These are phyloP conservation scores for Campylomormyrus tamandua DNA, from an alignment of 2,113 vertebrate genomes.

Conservation along the genomic window DNA sequence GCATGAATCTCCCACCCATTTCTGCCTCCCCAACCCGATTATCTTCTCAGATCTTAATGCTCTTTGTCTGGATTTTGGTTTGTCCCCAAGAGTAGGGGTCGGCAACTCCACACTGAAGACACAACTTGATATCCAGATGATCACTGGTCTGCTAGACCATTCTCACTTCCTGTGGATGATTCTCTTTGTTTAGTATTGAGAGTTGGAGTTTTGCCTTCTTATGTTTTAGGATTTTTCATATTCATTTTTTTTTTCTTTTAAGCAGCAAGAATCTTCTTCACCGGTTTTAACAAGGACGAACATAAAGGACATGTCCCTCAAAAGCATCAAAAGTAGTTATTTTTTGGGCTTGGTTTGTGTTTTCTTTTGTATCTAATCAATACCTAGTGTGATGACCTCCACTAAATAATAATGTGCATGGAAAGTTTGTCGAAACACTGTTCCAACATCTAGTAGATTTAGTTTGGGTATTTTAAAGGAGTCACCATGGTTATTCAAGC, in stretches of 20 bases:
- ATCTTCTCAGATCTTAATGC: not conserved
- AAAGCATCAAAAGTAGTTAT: constrained; percentile 3
- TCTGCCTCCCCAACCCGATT: not conserved
- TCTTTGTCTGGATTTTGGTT: not conserved
- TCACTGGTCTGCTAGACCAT: not conserved
- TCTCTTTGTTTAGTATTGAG: not conserved
- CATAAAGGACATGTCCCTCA: constrained; percentile 1
- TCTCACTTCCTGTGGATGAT: not conserved
- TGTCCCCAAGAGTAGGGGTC: not conserved
- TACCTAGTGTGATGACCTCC: not conserved
- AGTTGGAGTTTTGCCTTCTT: not conserved
- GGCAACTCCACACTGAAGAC: not conserved
- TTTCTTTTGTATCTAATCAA: not conserved
- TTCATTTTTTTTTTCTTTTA: not conserved
- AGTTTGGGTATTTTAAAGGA: not conserved
- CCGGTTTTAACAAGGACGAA: not conserved
- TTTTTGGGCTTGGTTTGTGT: not conserved
- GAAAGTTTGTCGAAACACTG: not conserved
- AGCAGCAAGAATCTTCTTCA: constrained; percentile 7
- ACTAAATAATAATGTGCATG: not conserved
- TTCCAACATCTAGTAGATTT: not conserved
- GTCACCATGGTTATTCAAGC: not conserved
- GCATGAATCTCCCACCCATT: not conserved
- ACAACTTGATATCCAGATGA: not conserved
- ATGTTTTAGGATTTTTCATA: not conserved